These are phyloP conservation scores for Adelosebastes latens DNA, from an alignment of 2,797 vertebrate species.

Conservation along the genomic window DNA sequence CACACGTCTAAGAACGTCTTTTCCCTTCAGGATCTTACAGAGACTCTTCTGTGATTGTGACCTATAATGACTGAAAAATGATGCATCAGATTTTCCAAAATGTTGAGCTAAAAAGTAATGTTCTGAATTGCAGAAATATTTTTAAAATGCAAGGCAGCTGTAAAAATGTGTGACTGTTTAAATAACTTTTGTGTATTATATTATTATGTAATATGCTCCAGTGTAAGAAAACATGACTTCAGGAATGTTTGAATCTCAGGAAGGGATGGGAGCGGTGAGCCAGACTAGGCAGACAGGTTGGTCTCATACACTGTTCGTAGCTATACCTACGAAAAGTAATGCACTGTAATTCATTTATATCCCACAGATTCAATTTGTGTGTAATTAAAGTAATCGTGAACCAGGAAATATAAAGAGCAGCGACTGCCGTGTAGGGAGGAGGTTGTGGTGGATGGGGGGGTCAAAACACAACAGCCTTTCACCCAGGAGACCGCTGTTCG, in stretches of 20 bases:
- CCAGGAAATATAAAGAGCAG: not conserved
- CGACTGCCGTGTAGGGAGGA: too few relatives aligned
- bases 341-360: too few relatives aligned
- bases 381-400: not conserved
- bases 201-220: not conserved
- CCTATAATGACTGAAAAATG: not conserved
- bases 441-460: not conserved
- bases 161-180: not conserved
- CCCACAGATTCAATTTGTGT: too few relatives aligned
- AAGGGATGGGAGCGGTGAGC: not conserved
- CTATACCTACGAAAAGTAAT: not conserved
- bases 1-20: not conserved
- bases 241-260: not conserved
- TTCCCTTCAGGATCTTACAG: not conserved
- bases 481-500: too few relatives aligned
- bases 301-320: not conserved
- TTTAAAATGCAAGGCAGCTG: not conserved
- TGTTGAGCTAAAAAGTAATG: not conserved
- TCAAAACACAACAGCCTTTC: too few relatives aligned
- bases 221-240: not conserved
- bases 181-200: not conserved
- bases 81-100: not conserved
- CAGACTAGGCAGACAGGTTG: too few relatives aligned
- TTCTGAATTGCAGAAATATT: not conserved
- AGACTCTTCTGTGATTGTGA: not conserved